These are phyloP conservation scores for Diachrysia chrysitis DNA, from an alignment of 2,888 invertebrate genomes.

Conservation along the genomic window DNA sequence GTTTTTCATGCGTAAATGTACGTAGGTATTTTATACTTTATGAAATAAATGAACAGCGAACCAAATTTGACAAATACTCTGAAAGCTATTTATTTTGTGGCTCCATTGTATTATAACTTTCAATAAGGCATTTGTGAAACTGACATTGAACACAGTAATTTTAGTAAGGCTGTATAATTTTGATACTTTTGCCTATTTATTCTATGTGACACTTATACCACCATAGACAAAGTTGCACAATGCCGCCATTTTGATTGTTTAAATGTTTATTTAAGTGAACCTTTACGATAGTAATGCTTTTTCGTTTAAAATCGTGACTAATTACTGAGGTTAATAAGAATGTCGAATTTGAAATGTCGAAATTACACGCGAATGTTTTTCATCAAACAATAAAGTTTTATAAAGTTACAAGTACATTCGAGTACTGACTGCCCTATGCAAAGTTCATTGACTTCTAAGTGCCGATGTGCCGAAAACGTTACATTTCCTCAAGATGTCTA, in stretches of 20 bases:
- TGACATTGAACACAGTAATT: not conserved
- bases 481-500: conserved; percentile 68
- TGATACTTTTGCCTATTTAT: not conserved
- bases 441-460: conserved; percentile 66
- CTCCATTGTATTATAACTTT: conserved; percentile 17
- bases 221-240: not conserved
- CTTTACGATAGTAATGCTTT: not conserved
- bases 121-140: not conserved
- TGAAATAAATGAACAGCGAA: conserved; percentile 35
- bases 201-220: not conserved
- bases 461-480: conserved; percentile 64
- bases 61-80: conserved; percentile 19
- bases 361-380: conserved; percentile 31
- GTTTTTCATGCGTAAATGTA: conserved; percentile 40
- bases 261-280: not conserved
- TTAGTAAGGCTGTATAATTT: not conserved
- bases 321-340: not conserved
- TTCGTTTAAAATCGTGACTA: not conserved
- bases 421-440: conserved; percentile 52
- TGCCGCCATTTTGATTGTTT: not conserved
- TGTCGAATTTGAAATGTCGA: conserved; percentile 25
- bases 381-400: conserved; percentile 44
- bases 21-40: conserved; percentile 29
- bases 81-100: conserved; percentile 22
- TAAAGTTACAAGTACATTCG: conserved; percentile 19